Percentiles rank a stretch among this genome's conserved stretches.
These are phyloP conservation scores for Lutjanus argentimaculatus DNA, from an alignment of 2,797 vertebrate species.

Conservation along the genomic window DNA sequence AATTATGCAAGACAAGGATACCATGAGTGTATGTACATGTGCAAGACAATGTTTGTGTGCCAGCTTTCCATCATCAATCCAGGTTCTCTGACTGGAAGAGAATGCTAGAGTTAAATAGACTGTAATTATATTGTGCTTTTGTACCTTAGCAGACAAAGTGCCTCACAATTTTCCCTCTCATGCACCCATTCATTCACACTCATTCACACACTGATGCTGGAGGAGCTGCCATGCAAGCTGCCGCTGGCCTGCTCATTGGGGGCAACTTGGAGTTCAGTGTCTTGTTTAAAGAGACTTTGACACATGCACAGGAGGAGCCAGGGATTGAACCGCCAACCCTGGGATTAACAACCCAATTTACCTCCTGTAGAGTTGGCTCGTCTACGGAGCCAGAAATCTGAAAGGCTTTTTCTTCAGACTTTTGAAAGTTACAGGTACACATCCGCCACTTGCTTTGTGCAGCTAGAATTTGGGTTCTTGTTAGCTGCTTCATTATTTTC, in stretches of 20 bases:
- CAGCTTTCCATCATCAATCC: not conserved
- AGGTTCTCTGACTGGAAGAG: not conserved
- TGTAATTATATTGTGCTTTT: not conserved
- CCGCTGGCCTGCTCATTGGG: not conserved
- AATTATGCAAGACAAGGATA: not conserved
- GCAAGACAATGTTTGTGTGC: not conserved
- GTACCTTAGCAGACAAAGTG: not conserved
- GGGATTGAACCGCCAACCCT: not conserved
- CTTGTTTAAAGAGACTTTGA: not conserved
- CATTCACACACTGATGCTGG: not conserved
- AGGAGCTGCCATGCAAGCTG: not conserved
- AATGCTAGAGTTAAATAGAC: not conserved
- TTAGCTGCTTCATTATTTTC: not conserved
- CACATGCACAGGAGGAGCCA: not conserved
- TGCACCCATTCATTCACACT: not conserved
- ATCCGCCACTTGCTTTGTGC: not conserved
- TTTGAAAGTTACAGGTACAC: not conserved
- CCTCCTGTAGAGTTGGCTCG: not conserved
- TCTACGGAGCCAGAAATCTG: not conserved
- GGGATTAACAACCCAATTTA: not conserved
- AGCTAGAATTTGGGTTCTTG: constrained; percentile 4
- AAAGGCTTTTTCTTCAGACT: not conserved
- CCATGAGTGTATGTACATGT: not conserved
- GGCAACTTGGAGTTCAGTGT: not conserved
- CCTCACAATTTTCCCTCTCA: not conserved